phyloP scores from a whole-genome alignment of 2,113 vertebrate species.

The Nibea coibor region DNA sequence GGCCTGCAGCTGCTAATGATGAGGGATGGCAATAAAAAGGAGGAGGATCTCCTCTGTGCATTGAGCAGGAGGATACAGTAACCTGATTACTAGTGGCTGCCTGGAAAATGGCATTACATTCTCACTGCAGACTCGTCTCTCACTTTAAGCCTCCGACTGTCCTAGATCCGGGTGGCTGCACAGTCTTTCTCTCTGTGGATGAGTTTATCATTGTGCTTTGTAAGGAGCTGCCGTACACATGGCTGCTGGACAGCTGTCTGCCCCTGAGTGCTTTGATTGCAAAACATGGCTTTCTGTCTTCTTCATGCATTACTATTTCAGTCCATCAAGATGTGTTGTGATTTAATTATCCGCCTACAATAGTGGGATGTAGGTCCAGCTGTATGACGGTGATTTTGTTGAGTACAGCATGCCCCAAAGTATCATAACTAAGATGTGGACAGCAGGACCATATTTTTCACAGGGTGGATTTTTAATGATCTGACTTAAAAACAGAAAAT shows the following conservation, averaged over 20 bases:
- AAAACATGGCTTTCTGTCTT: slow-evolving; percentile 42
- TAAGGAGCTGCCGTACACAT: slow-evolving; percentile 21
- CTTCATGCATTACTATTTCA: slow-evolving; percentile 34
- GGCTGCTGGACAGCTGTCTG: slow-evolving; percentile 9
- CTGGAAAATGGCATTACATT: slow-evolving; percentile 74
- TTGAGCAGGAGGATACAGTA: slow-evolving; percentile 69
- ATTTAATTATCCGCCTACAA: slow-evolving; percentile 52
- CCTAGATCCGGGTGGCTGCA: slow-evolving; percentile 62
- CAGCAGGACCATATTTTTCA: slow-evolving; percentile 33
- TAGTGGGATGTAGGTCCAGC: slow-evolving; percentile 15
- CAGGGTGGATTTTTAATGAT: slow-evolving; percentile 43
- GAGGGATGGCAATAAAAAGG: slow-evolving; percentile 69
- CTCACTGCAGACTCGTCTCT: slow-evolving; percentile 60
- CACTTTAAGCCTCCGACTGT: slow-evolving; percentile 48
- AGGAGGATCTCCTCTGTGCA: slow-evolving; percentile 71
- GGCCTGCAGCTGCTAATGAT: slow-evolving; percentile 73
- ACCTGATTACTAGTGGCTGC: slow-evolving; percentile 78
- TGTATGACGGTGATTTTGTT: slow-evolving; percentile 25
- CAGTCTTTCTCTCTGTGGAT: slow-evolving; percentile 35
- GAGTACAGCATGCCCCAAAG: slow-evolving; percentile 11
- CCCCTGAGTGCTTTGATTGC: slow-evolving; percentile 45
- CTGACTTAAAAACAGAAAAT: slow-evolving; percentile 45
- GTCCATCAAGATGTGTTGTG: slow-evolving; percentile 37
- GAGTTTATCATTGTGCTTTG: slow-evolving; percentile 59
- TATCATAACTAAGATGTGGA: slow-evolving; percentile 30